Base-by-base conservation (phyloP, 1,140 invertebrate species). In the Bombus pascuorum region DNA sequence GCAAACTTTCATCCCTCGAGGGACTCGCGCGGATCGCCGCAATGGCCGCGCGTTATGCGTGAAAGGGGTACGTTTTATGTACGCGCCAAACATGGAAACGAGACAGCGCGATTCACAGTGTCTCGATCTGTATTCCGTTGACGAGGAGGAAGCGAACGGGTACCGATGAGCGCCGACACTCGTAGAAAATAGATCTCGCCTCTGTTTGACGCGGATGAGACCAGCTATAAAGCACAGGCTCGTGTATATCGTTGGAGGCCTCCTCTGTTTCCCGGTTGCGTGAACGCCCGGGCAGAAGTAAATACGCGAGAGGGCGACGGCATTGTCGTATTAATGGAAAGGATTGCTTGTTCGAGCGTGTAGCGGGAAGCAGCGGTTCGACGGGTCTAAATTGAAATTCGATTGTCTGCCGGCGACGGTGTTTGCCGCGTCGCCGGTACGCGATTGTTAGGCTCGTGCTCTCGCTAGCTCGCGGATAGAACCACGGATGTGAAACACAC, bases 251-350 rank as follows among this genome's bases (percentile, higher is more conserved):
- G 70, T 73, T 28, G 80, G 62, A 39, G 34, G 62, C 37, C 39
- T 80, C 65, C 42, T 62, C 75, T 37, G 85, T 86, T 75, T 85
- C 66, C 89, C 76, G 57, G 37, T 18, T 42, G 66, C 82, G 79
- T 39, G 73, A 53, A 73, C 42, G 42, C 53, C 25, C 86, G 74
- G 85, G 87, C 83, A 88, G 88, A 88, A 75, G 89, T 91, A 93
- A 93, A 93, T 92, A 93, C 93, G 91, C 91, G 91, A 91, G 90
- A 93, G 93, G 91, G 91, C 87, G 89, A 92, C 87, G 84, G 62
- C 90, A 94, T 94, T 94, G 93, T 94, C 91, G 92, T 89, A 91
- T 93, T 94, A 94, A 94, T 94, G 92, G 94, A 93, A 94, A 94
- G 93, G 93, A 93, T 94, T 93, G 94, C 90, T 93, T 91, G 92